These are phyloP conservation scores for Dione juno DNA, from an alignment of 2,888 invertebrate genomes.

Conservation along the genomic window DNA sequence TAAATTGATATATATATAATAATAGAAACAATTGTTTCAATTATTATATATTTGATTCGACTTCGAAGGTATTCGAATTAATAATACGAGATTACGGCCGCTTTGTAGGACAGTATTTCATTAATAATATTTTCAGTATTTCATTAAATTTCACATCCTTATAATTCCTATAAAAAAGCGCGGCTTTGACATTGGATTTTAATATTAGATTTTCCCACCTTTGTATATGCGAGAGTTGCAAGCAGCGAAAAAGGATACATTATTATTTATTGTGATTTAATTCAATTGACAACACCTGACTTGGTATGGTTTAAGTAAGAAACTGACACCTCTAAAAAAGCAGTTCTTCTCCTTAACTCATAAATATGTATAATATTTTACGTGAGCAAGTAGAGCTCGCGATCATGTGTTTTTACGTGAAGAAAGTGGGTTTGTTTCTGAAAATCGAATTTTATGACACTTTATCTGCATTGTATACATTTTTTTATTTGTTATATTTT, in stretches of 20 bases:
- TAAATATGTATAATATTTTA: conserved; percentile 40
- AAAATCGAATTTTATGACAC: conserved; percentile 10
- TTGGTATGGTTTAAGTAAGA: conserved; percentile 27
- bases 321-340: conserved; percentile 39
- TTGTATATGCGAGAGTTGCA: not conserved
- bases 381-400: conserved; percentile 20
- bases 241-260: no score
- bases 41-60: no score
- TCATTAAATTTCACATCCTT: no score
- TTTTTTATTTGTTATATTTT: not conserved
- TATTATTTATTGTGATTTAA: not conserved
- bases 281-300: conserved; percentile 17
- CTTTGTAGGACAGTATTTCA: no score
- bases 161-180: no score
- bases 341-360: conserved; percentile 39
- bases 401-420: not conserved
- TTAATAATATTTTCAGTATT: no score
- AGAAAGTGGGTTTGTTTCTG: conserved; percentile 9
- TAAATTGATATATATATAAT: no score
- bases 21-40: no score
- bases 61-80: no score
- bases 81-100: no score
- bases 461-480: not conserved
- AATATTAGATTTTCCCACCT: no score
- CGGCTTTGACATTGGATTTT: no score